phyloP scores from a whole-genome alignment of 2,888 invertebrate species.

The Merodon equestris region DNA sequence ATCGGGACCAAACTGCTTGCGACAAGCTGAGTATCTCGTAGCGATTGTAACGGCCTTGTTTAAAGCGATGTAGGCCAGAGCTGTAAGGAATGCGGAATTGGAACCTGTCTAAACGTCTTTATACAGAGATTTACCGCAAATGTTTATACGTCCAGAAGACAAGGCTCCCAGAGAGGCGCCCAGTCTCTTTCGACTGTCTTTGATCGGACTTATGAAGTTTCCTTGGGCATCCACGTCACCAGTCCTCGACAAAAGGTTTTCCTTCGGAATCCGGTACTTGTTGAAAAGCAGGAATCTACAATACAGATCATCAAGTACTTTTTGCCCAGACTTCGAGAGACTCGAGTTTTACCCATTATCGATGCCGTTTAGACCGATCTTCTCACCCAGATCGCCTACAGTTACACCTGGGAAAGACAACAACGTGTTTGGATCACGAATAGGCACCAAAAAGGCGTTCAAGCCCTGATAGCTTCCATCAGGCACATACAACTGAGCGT shows the following conservation, averaged over 20 bases:
- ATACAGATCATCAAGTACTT: background rate
- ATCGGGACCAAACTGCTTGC: constrained; percentile 92
- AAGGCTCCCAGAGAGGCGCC: constrained; percentile 91
- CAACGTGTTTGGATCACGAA: constrained; percentile 87
- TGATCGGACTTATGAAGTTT: constrained; percentile 87
- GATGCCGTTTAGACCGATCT: constrained; percentile 93
- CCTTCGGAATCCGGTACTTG: constrained; percentile 89
- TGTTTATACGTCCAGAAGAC: constrained; percentile 90
- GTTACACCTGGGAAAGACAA: constrained; percentile 87
- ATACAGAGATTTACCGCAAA: constrained; percentile 79
- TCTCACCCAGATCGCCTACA: constrained; percentile 96
- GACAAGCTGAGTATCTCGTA: constrained; percentile 90
- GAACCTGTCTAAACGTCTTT: background rate
- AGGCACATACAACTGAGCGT: constrained; percentile 91
- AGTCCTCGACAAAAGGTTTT: constrained; percentile 88
- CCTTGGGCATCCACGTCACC: constrained; percentile 93
- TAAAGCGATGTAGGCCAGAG: constrained; percentile 82
- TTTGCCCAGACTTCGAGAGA: background rate
- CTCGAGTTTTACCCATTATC: constrained; percentile 90
- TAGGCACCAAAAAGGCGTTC: constrained; percentile 92
- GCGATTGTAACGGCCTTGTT: constrained; percentile 90
- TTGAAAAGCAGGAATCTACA: constrained; percentile 86
- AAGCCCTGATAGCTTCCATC: constrained; percentile 90
- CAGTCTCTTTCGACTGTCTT: constrained; percentile 90
- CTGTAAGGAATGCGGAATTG: no score